Evolutionary conservation across 2,888 invertebrate species (phyloP).

Genomic region (Stictocephala bisonia): DNA sequence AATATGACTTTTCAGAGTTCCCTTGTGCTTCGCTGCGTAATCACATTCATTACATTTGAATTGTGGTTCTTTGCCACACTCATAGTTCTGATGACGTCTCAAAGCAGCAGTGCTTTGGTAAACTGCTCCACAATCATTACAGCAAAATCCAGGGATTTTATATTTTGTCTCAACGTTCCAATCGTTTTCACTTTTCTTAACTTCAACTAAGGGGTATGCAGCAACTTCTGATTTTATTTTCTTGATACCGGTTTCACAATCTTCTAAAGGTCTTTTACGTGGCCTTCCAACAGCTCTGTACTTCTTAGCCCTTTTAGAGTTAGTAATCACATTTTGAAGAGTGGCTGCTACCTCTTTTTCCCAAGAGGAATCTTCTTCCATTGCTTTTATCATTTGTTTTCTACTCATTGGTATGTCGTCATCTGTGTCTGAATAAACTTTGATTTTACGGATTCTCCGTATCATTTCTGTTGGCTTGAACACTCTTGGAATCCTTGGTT

Average conservation of each 20-base stretch:
- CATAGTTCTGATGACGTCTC: slow-evolving; percentile 49
- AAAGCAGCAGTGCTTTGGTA: slow-evolving; percentile 27
- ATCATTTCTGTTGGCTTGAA: slow-evolving; percentile 28
- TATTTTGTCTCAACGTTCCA: slow-evolving; percentile 22
- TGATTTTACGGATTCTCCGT: slow-evolving; percentile 7
- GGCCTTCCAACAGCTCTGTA: slow-evolving; percentile 9
- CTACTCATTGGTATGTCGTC: too few relatives aligned
- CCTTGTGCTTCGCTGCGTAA: slow-evolving; percentile 64
- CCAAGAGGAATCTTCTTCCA: slow-evolving; percentile 22
- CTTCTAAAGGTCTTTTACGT: neutral
- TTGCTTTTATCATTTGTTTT: too few relatives aligned
- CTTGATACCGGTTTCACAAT: neutral
- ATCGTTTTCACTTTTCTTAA: slow-evolving; percentile 20
- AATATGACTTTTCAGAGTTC: slow-evolving; percentile 65
- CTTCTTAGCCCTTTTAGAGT: neutral
- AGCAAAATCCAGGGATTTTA: slow-evolving; percentile 22
- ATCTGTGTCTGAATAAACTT: neutral
- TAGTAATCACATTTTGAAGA: slow-evolving; percentile 5
- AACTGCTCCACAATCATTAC: slow-evolving; percentile 33
- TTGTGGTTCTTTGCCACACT: slow-evolving; percentile 57
- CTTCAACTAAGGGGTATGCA: slow-evolving; percentile 6
- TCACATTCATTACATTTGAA: slow-evolving; percentile 65
- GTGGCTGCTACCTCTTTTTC: slow-evolving; percentile 18
- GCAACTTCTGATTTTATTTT: slow-evolving; percentile 7
- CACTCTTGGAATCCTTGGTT: neutral